Percentiles rank a stretch among this genome's conserved stretches.
Evolutionary conservation across 2,797 vertebrate species (phyloP).

Genomic region (Toxotes lorentzi): DNA sequence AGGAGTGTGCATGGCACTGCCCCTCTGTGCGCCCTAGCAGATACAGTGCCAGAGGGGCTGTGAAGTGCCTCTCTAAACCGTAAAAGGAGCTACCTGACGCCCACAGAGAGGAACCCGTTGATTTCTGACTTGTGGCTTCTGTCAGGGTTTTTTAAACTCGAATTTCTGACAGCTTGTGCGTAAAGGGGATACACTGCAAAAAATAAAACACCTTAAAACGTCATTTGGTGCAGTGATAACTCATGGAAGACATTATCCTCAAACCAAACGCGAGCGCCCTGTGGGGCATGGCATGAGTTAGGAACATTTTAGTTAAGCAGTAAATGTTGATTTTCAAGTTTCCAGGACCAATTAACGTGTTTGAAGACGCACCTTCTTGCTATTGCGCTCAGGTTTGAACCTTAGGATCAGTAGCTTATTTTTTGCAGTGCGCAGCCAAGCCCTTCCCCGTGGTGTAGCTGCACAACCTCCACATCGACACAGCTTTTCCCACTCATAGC

Average conservation of each 20-base stretch:
- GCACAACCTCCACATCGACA: constrained; percentile 16
- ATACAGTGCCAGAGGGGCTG: constrained; percentile 57
- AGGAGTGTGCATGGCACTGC: constrained; percentile 76
- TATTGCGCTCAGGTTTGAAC: not conserved
- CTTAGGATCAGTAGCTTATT: not conserved
- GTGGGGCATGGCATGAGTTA: not conserved
- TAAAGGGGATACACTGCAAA: constrained; percentile 64
- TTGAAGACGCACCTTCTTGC: not conserved
- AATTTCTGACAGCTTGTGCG: constrained; percentile 66
- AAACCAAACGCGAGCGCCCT: not conserved
- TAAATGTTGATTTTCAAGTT: not conserved
- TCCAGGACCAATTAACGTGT: not conserved
- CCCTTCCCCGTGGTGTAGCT: constrained; percentile 1
- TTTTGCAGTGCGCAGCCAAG: constrained; percentile 54
- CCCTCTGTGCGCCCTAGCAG: constrained; percentile 64
- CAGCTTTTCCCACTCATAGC: not conserved
- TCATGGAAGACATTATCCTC: not conserved
- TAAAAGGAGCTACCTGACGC: constrained; percentile 64
- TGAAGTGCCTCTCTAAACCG: constrained; percentile 47
- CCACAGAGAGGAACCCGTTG: constrained; percentile 5
- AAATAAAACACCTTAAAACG: constrained; percentile 1
- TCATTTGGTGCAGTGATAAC: not conserved
- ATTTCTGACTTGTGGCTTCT: constrained; percentile 49
- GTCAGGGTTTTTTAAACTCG: constrained; percentile 71
- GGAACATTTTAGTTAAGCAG: rapidly evolving